These are phyloP conservation scores for Solenodon paradoxus DNA, from an alignment of 2,113 vertebrate genomes.

Conservation along the genomic window DNA sequence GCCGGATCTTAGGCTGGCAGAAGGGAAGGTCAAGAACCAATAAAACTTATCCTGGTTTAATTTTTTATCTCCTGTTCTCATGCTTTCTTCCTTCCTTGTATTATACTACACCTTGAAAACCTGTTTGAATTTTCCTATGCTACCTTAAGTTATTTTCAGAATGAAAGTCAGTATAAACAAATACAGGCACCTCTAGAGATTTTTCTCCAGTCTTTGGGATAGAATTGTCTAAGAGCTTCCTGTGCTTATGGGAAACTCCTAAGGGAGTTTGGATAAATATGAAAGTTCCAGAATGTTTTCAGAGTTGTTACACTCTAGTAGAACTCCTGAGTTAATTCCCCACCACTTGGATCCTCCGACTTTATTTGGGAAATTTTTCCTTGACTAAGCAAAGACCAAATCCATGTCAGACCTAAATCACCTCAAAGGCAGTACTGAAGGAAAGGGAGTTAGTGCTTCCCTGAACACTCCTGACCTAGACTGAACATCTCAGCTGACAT, in stretches of 20 bases:
- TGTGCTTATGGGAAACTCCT: too few species aligned
- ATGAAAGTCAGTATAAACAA: background rate
- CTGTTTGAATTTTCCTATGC: background rate
- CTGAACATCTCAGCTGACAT: background rate
- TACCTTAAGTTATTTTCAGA: constrained; percentile 17
- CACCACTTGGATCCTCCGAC: background rate
- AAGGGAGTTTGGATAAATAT: background rate
- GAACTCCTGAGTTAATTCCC: background rate
- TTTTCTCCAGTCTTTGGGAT: background rate
- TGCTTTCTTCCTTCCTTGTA: background rate
- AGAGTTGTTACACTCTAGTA: background rate
- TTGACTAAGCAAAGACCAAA: background rate
- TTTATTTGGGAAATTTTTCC: background rate
- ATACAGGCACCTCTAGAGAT: background rate
- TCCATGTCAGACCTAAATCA: background rate
- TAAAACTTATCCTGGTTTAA: constrained; percentile 41
- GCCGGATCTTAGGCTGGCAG: constrained; percentile 41
- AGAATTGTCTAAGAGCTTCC: background rate
- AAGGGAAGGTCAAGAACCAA: constrained; percentile 41
- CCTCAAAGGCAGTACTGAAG: background rate
- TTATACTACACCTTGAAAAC: constrained; percentile 12
- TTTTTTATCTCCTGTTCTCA: background rate
- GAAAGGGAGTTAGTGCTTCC: background rate
- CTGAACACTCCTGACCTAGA: background rate
- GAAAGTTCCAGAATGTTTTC: constrained; percentile 3